These are phyloP conservation scores for Marcusenius ussheri DNA, from an alignment of 2,113 vertebrate genomes.

Conservation along the genomic window DNA sequence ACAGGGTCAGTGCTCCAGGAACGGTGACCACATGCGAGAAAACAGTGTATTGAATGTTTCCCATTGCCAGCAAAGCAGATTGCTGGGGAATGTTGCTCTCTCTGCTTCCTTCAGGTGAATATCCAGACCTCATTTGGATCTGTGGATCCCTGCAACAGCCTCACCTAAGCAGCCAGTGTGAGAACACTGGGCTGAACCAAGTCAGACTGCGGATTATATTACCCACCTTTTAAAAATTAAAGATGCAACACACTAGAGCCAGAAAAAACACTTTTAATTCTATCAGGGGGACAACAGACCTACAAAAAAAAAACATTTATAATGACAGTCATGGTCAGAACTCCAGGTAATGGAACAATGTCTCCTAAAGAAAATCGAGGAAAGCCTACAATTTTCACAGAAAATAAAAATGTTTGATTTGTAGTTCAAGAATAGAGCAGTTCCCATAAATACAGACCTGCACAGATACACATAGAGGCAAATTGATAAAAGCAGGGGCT, in stretches of 20 bases:
- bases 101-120: background rate
- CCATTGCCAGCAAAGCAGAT: background rate
- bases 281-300: background rate
- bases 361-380: background rate
- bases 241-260: background rate
- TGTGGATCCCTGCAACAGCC: background rate
- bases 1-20: background rate
- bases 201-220: background rate
- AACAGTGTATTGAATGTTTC: background rate
- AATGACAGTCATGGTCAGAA: background rate
- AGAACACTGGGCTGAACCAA: background rate
- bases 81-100: background rate
- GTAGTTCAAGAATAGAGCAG: background rate
- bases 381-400: background rate
- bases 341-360: background rate
- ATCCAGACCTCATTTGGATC: background rate
- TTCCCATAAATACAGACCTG: background rate
- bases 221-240: conserved; percentile 3
- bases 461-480: background rate
- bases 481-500: background rate
- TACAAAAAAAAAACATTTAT: background rate
- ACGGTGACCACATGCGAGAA: background rate
- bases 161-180: background rate
- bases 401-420: background rate
- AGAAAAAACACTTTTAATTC: background rate